Conservation (phyloP, 2,888 invertebrate genomes). For the Odontomyia ornata region DNA sequence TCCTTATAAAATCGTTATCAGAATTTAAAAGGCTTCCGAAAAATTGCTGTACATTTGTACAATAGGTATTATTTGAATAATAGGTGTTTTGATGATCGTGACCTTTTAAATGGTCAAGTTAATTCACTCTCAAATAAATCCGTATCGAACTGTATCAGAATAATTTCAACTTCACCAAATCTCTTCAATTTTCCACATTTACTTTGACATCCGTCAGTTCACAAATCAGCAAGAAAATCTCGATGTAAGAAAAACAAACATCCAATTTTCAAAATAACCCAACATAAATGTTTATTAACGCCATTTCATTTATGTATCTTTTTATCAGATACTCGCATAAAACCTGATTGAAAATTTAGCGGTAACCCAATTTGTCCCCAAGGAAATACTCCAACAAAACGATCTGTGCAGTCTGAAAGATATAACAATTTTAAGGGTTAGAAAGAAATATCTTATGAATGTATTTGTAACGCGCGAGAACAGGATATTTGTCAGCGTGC, state of each 20-base stretch:
- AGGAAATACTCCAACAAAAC: constrained; percentile 38
- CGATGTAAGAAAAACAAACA: neutral
- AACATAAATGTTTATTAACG: constrained; percentile 39
- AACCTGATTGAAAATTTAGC: constrained; percentile 46
- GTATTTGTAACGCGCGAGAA: neutral
- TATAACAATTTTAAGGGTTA: constrained; percentile 21
- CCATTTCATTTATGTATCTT: constrained; percentile 16
- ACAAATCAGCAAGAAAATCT: too few species aligned
- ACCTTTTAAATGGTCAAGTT: too few species aligned
- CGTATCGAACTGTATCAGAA: too few species aligned
- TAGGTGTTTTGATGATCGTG: too few species aligned
- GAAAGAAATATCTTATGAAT: neutral
- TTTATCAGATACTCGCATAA: constrained; percentile 38
- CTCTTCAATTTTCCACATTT: too few species aligned
- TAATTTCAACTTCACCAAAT: too few species aligned
- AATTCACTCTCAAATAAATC: too few species aligned
- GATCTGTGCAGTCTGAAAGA: neutral
- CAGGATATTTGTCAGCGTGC: neutral
- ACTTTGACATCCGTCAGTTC: too few species aligned
- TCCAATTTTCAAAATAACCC: constrained; percentile 15
- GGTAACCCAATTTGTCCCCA: constrained; percentile 41
- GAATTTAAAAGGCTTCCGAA: too few species aligned
- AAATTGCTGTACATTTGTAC: too few species aligned
- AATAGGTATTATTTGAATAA: too few species aligned
- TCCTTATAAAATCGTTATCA: too few species aligned